Evolutionary conservation across 2,888 invertebrate species (phyloP), one percentile per base, ranked within the genome.

Genomic region (Brenthis hecate): DNA sequence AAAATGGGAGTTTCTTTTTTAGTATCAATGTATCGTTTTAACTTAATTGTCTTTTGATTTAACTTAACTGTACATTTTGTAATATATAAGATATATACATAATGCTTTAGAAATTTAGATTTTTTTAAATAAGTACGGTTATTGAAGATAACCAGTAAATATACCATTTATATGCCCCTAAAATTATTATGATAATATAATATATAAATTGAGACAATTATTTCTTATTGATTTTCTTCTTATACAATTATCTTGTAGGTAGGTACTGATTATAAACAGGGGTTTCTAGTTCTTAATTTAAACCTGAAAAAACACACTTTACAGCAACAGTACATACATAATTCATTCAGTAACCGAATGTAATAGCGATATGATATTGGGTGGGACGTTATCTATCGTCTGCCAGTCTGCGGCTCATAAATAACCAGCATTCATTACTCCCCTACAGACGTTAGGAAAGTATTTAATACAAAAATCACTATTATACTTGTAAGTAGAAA

Each of bases 1-100:
- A 87, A 91, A 92, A 92, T 90, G 88, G 90, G 82, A 87, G 84
- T 83, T 83, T 85, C 85, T 86, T 85, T 88, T 89, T 88, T 83
- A 66, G 71, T 71, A 66, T 71, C 68, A 68, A 72, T 71, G 61
- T 72, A 68, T 65, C 61, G 61, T 61, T 69, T 65, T 32, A 62
- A 62, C 56, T 69, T 69, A 58, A 65, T 69, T 66, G 58, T 23
- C 23, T 67, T 50, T 62, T 61, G 56, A 61, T 67, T 56, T 56
- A 32, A n/a, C 50, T 56, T 53, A 32, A 62, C 5, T 16, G 32
- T 19, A 13, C 4, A 5, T 50, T 48, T 60, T 32, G 5, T 32
- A 11, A 43, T 2, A 43, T 43, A 43, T 43, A 43, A 43, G 36
- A 11, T 43, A 19, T 19, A 19, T 19, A 19, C 19, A 19, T 1